Percentiles rank a stretch among this genome's conserved stretches.
Evolutionary conservation across 2,888 invertebrate species (phyloP).

Genomic region (Eurois occulta): DNA sequence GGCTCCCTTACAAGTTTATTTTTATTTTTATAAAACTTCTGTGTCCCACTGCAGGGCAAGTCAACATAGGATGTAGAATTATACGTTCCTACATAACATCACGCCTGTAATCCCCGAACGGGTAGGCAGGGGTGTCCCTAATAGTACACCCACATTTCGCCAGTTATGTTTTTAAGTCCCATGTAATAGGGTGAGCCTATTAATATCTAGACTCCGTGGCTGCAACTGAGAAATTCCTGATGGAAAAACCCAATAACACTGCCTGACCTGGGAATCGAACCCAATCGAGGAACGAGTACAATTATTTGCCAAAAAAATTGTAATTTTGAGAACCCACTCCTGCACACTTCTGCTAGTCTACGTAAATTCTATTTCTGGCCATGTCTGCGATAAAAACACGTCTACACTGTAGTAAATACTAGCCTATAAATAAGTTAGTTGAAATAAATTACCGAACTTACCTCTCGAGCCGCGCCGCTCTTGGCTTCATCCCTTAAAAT

Average conservation of each 20-base stretch:
- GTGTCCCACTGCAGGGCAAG: neutral
- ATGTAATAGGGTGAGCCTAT: too few species aligned
- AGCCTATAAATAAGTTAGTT: neutral
- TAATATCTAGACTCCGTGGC: too few species aligned
- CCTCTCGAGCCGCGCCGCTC: neutral
- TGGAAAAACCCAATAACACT: too few species aligned
- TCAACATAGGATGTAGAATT: neutral
- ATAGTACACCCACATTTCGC: too few species aligned
- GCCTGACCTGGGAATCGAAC: too few species aligned
- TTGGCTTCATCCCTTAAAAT: conserved; percentile 32
- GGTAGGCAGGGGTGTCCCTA: too few species aligned
- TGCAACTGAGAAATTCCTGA: too few species aligned
- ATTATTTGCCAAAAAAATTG: too few species aligned
- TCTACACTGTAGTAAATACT: neutral
- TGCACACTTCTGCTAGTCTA: neutral
- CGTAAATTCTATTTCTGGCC: neutral
- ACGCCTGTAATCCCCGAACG: too few species aligned
- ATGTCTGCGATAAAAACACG: neutral
- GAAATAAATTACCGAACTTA: conserved; percentile 19
- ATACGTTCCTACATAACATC: too few species aligned
- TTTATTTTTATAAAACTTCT: neutral
- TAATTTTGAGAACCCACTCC: neutral
- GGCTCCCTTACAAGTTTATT: neutral
- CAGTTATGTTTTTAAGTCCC: too few species aligned
- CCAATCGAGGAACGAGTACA: too few species aligned